Percentiles rank a stretch among this genome's conserved stretches.
These are phyloP conservation scores for zebrafish (Danio rerio) DNA, from an alignment of 2,113 vertebrate species.

Conservation along the genomic window DNA sequence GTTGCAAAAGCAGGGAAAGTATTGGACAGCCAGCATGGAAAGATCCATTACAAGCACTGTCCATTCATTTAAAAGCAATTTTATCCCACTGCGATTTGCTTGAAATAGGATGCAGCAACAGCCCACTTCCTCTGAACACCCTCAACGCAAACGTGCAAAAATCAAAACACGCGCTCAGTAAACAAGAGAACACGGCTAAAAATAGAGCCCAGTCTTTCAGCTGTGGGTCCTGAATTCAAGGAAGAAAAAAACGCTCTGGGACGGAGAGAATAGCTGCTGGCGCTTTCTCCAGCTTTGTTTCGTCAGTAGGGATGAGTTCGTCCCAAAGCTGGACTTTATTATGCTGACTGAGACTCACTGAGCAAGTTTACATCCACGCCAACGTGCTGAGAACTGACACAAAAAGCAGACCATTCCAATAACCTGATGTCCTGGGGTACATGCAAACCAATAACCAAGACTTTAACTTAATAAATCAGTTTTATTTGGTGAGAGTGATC, in stretches of 20 bases:
- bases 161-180: background rate
- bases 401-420: too few species aligned
- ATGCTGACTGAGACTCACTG: conserved; percentile 12
- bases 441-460: too few species aligned
- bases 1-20: background rate
- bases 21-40: conserved; percentile 24
- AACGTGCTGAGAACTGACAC: too few species aligned
- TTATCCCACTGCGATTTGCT: background rate
- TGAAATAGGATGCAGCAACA: conserved; percentile 15
- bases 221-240: conserved; percentile 7
- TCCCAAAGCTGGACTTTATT: background rate
- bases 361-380: background rate
- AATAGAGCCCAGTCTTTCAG: background rate
- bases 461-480: too few species aligned
- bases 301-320: background rate
- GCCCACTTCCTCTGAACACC: conserved; percentile 7
- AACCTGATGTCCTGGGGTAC: too few species aligned
- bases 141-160: conserved; percentile 20
- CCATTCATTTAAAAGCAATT: conserved; percentile 23
- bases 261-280: background rate
- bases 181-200: conserved; percentile 39
- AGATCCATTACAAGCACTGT: conserved; percentile 21
- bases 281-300: background rate
- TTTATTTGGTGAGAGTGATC: too few species aligned
- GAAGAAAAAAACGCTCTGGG: background rate